A percentile compares a stretch with the other conserved stretches of the same genome.
phyloP scores from a whole-genome alignment of 2,797 vertebrate species.

The Pelobates cultripes region DNA sequence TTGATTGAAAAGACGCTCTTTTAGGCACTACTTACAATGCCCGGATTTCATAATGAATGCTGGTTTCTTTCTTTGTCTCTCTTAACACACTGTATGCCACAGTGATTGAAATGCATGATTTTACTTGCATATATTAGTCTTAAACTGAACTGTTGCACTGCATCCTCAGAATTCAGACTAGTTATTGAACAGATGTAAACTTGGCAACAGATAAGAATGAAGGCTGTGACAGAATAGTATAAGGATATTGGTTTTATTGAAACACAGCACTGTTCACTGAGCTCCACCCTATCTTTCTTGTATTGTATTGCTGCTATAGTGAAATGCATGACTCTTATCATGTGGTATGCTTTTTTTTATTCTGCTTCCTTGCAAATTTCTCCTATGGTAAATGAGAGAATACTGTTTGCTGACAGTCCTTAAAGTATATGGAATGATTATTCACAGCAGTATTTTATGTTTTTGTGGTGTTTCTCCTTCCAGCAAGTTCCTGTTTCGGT shows the following conservation, averaged over 20 bases:
- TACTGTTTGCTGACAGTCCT: neutral
- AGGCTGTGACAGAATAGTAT: neutral
- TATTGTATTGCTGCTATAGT: conserved; percentile 9
- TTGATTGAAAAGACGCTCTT: neutral
- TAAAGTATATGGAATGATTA: neutral
- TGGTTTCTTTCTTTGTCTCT: conserved; percentile 3
- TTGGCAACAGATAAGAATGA: neutral
- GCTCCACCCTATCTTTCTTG: conserved; percentile 43
- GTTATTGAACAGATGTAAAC: neutral
- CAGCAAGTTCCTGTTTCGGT: neutral
- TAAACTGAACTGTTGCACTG: neutral
- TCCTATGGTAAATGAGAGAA: neutral
- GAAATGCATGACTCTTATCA: neutral
- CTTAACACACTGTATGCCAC: neutral
- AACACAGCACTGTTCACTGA: conserved; percentile 12
- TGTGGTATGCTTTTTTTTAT: neutral
- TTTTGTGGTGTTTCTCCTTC: neutral
- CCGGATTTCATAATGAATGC: conserved; percentile 13
- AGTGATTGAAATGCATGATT: neutral
- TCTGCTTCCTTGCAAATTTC: neutral
- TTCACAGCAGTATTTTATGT: neutral
- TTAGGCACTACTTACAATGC: neutral
- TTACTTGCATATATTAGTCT: neutral
- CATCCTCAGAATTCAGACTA: neutral
- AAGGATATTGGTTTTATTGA: neutral